Evolutionary conservation across 2,888 invertebrate genomes (phyloP).

Genomic region (Eilema griseolum): DNA sequence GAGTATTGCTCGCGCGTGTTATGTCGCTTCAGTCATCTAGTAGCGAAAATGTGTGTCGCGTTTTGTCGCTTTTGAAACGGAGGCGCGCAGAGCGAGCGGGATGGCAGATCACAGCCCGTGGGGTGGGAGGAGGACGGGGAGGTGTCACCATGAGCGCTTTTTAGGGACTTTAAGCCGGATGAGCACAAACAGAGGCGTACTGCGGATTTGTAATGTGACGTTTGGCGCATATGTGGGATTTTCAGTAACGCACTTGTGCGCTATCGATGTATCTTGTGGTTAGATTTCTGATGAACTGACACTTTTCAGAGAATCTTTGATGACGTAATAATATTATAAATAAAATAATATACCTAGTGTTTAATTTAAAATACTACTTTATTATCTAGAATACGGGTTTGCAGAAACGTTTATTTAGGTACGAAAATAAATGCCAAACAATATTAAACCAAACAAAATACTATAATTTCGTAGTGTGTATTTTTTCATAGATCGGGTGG

Average conservation of each 20-base stretch:
- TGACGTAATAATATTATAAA: slow-evolving; percentile 30
- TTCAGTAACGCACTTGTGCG: slow-evolving; percentile 63
- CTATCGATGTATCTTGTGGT: slow-evolving; percentile 47
- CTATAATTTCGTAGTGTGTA: neutral
- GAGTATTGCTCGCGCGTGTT: slow-evolving; percentile 64
- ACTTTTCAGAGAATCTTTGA: slow-evolving; percentile 35
- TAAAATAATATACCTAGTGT: slow-evolving; percentile 13
- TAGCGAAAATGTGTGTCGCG: slow-evolving; percentile 74
- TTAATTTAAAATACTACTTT: neutral
- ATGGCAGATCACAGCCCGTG: slow-evolving; percentile 62
- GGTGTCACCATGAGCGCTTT: slow-evolving; percentile 84
- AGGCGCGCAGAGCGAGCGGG: slow-evolving; percentile 75
- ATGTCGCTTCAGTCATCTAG: slow-evolving; percentile 74
- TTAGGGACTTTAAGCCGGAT: slow-evolving; percentile 79
- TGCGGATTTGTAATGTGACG: slow-evolving; percentile 75
- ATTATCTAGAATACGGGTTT: neutral
- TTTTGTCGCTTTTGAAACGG: slow-evolving; percentile 77
- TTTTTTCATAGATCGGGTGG: neutral
- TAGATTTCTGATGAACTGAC: slow-evolving; percentile 35
- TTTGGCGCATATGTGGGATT: slow-evolving; percentile 74
- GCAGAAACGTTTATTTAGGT: neutral
- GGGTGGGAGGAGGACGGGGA: slow-evolving; percentile 78
- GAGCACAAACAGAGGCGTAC: slow-evolving; percentile 70
- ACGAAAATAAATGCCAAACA: neutral
- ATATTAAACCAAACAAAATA: neutral